Conservation (phyloP, 2,797 vertebrate genomes). For the Cirrhinus mrigala region DNA sequence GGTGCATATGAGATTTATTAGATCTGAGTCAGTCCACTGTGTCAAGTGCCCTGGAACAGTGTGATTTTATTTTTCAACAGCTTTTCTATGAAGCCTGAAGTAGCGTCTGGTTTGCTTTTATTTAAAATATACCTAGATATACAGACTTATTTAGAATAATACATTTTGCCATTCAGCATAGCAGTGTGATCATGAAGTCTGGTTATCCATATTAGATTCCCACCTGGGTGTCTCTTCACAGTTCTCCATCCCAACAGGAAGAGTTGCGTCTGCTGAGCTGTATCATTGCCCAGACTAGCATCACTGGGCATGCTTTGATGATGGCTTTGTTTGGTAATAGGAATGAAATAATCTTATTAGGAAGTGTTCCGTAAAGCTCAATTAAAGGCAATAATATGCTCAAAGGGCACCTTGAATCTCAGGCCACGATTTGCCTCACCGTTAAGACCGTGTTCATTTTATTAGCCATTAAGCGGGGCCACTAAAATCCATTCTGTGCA, state of each 20-base stretch:
- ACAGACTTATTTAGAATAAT: background rate
- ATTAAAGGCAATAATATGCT: constrained; percentile 56
- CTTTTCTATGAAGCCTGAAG: constrained; percentile 40
- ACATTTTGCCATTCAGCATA: background rate
- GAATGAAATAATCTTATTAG: constrained; percentile 55
- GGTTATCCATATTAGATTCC: background rate
- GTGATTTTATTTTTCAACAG: constrained; percentile 44
- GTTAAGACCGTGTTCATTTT: constrained; percentile 10
- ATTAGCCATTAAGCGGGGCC: constrained; percentile 33
- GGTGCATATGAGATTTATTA: constrained; percentile 59
- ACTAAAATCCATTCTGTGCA: constrained; percentile 39
- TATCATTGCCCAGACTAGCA: constrained; percentile 8
- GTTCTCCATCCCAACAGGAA: constrained; percentile 4
- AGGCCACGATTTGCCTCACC: background rate
- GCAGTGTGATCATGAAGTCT: background rate
- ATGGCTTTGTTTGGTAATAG: constrained; percentile 50
- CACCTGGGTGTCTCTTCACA: background rate
- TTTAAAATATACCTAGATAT: background rate
- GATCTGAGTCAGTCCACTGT: constrained; percentile 54
- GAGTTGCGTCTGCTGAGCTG: background rate
- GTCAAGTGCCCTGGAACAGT: constrained; percentile 57
- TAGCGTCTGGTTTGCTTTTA: constrained; percentile 32
- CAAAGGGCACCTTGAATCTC: constrained; percentile 33
- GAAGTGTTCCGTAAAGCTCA: constrained; percentile 53
- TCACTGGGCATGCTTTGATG: constrained; percentile 5